Evolutionary conservation across 2,888 invertebrate species (phyloP), one percentile per base, ranked within the genome.

Genomic region (Capitulum mitella): DNA sequence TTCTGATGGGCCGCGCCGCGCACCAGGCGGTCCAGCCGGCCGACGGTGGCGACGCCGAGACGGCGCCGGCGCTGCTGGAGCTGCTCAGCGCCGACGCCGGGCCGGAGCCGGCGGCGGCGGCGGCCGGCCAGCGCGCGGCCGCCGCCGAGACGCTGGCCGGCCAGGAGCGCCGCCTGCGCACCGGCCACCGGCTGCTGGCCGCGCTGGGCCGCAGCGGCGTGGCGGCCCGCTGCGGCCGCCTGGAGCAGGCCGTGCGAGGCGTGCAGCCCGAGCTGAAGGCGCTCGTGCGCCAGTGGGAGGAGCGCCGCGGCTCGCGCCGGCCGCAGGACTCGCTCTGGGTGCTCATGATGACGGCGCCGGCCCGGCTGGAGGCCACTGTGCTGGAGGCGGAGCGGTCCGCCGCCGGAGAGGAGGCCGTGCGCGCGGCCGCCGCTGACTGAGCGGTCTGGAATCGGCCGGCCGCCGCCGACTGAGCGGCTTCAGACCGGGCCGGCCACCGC

Each of bases 1-100:
- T 32, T 19, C 64, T 64, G 34, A 64, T 64, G 64, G 34, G 34
- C 34, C 64, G 34, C 0, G 29, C 32, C 34, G 64, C 64, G 3
- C 64, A 64, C 34, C 64, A 34, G 34, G 64, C 34, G 19, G 12
- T 34, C 85, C 92, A 92, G 85, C 97, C 97, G 84, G 97, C 94
- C 84, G 95, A 93, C 87, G 97, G 97, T 84, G 98, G 97, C 87
- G 97, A 97, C 97, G 97, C 97, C 87, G 97, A 97, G 97, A 97
- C 97, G 81, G 98, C 98, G 84, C 98, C 95, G 82, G 96, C 90
- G 32, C 98, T 98, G 86, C 98, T 98, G 94, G 98, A 97, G 58
- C 97, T 96, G 87, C 98, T 98, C 98, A 98, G n/a, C 98, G 85
- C 95, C 95, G 81, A 98, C 97, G 82, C 93, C 91, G 90, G 96